Conservation (phyloP, 64 coral and sea anemone genomes). For the Orbicella faveolata region DNA sequence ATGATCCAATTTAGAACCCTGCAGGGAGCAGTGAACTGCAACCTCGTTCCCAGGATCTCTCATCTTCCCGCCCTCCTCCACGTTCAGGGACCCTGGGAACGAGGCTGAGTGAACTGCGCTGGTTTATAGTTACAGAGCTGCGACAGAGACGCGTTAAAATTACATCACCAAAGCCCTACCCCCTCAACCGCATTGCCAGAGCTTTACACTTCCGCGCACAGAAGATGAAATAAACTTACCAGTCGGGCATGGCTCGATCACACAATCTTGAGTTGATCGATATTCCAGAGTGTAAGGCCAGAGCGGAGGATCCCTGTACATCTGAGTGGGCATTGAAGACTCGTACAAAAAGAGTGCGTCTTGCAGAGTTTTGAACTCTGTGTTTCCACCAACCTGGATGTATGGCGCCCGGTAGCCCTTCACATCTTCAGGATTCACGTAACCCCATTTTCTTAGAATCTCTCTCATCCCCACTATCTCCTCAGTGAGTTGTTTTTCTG, state of each 20-base stretch:
- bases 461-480: constrained; percentile 77
- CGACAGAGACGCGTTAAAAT: no score
- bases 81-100: no score
- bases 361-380: constrained; percentile 66
- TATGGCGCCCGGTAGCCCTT: constrained; percentile 75
- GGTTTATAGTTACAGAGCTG: no score
- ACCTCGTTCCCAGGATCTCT: no score
- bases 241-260: constrained; percentile 64
- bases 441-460: constrained; percentile 60
- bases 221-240: constrained; percentile 20
- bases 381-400: constrained; percentile 77
- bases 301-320: constrained; percentile 54
- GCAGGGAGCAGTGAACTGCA: no score
- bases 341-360: constrained; percentile 70
- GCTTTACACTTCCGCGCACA: no score
- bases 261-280: constrained; percentile 53
- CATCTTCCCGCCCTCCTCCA: no score
- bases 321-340: constrained; percentile 77
- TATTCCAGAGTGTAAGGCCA: constrained; percentile 90
- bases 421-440: constrained; percentile 46
- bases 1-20: no score
- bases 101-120: no score
- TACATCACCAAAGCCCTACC: no score
- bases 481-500: constrained; percentile 37
- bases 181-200: no score